These are phyloP conservation scores for Halocynthia aurantium DNA, from an alignment of 23 tunicate genomes.

Conservation along the genomic window DNA sequence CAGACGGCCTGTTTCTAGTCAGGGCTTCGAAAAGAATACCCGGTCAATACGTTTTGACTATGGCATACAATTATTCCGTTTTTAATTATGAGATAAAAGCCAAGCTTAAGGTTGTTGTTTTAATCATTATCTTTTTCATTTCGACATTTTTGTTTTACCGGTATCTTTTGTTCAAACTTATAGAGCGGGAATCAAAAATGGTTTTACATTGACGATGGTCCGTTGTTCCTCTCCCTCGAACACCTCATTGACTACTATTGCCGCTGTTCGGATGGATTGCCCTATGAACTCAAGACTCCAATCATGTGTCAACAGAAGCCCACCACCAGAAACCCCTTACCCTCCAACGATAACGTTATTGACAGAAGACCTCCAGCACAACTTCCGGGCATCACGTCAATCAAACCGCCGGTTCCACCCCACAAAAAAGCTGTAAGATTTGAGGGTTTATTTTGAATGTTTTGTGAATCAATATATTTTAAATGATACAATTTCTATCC, in stretches of 20 bases:
- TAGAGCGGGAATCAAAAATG: conserved; percentile 32
- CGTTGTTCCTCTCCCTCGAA: conserved; percentile 72
- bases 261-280: conserved; percentile 89
- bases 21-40: conserved; percentile 75
- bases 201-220: conserved; percentile 98
- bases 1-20: conserved; percentile 82
- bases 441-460: no score
- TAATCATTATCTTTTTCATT: neutral
- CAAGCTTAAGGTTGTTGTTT: conserved; percentile 26
- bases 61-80: conserved; percentile 72
- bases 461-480: no score
- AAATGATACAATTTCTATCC: no score
- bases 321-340: no score
- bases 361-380: conserved; percentile 20
- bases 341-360: neutral
- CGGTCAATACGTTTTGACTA: conserved; percentile 92
- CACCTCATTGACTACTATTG: conserved; percentile 86
- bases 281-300: conserved; percentile 67
- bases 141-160: neutral
- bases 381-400: neutral
- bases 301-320: conserved; percentile 6
- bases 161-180: neutral
- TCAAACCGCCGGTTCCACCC: conserved; percentile 1
- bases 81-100: conserved; percentile 91
- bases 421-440: no score